These are phyloP conservation scores for Listronotus bonariensis DNA, from an alignment of 1,140 invertebrate species.

Conservation along the genomic window DNA sequence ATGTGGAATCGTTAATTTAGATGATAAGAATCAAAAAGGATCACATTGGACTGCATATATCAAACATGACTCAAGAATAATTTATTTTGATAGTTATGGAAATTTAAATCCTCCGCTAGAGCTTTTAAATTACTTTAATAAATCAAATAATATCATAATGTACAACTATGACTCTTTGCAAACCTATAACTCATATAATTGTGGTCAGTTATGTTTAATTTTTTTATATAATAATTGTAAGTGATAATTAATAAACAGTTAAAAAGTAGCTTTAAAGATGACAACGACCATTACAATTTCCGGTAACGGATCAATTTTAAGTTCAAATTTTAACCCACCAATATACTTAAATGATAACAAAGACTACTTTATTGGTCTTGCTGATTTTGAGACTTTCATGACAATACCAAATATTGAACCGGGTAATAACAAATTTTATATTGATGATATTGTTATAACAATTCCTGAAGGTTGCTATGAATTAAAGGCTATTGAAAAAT, in stretches of 20 bases:
- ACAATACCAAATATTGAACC: conserved; percentile 10
- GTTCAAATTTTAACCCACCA: conserved; percentile 5
- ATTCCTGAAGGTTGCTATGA: conserved; percentile 7
- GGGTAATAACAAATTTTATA: conserved; percentile 15
- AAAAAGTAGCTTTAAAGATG: background rate
- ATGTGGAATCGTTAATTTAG: conserved; percentile 52
- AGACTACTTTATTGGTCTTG: conserved; percentile 23
- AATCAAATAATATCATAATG: conserved; percentile 20
- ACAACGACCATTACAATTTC: conserved; percentile 2
- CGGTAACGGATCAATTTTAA: conserved; percentile 9
- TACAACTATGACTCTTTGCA: conserved; percentile 29
- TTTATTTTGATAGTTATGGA: conserved; percentile 49
- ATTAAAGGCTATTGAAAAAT: too few species aligned
- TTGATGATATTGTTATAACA: conserved; percentile 3
- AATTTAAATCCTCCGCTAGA: conserved; percentile 48
- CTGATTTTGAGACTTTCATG: conserved; percentile 32
- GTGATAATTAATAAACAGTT: background rate
- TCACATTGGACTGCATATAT: conserved; percentile 54
- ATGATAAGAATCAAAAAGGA: conserved; percentile 43
- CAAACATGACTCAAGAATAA: conserved; percentile 40
- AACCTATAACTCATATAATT: conserved; percentile 36
- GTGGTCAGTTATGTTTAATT: conserved; percentile 23
- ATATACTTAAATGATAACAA: conserved; percentile 23
- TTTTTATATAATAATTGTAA: conserved; percentile 11
- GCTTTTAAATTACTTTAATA: conserved; percentile 41